Base-by-base conservation (phyloP, 1,140 invertebrate genomes). In the Neodiprion lecontei region DNA sequence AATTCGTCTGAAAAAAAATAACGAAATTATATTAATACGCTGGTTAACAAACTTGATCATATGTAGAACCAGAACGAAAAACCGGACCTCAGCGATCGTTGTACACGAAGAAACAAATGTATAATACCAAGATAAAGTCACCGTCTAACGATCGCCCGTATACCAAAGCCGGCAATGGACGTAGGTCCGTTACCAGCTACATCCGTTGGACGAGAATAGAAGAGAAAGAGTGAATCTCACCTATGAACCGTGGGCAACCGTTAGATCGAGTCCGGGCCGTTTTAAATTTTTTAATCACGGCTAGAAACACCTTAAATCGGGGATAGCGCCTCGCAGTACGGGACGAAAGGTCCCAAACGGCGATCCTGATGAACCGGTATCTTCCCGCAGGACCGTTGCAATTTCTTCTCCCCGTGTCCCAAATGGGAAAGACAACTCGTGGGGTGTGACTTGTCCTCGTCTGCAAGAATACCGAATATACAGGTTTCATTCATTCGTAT, bases 401-500 rank as follows among this genome's bases (percentile, higher is more conserved):
- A 69, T 69, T 47, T 69, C 40, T 23, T 23, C 67, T 21, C 67
- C 10, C 12, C 12, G 14, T 5, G 5, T 23, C 40, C 21, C 21
- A 69, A 69, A 23, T 69, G 67, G 67, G 21, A 47, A 69, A 69
- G 61, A 14, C 12, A 69, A 17, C 23, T 47, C 7, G 40, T 69
- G 40, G 14, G 67, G 67, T 21, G 67, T 69, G 67, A 69, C 40
- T 47, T 21, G 67, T 21, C 67, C 12, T 69, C 40, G 3, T 61
- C 53, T 61, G n/a, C 9, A 61, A 61, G 73, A 73, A 75, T 73
- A 79, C 77, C 79, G 77, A 79, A 77, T 79, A 84, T 83, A 86
- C 86, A 87, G 86, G 86, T 88, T 87, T 86, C 81, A 82, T 80
- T 85, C 83, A 81, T 81, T 79, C 80, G 80, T 87, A 87, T 87